Evolutionary conservation across 1,140 invertebrate species (phyloP).

Genomic region (Drosophila aff.): DNA sequence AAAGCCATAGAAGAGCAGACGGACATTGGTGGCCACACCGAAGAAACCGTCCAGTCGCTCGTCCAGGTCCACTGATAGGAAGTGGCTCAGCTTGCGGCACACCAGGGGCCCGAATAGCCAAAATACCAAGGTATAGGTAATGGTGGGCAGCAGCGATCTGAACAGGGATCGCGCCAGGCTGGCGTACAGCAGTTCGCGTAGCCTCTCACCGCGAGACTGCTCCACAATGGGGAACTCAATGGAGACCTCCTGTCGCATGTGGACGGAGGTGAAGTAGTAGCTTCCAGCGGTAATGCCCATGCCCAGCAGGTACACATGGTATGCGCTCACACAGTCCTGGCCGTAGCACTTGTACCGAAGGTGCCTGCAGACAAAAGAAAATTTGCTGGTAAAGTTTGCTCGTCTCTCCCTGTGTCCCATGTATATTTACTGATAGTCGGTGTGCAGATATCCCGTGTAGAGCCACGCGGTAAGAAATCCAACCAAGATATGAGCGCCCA

Average conservation of each 20-base stretch:
- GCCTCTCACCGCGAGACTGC: conserved; percentile 88
- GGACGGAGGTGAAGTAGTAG: conserved; percentile 88
- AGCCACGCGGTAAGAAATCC: conserved; percentile 87
- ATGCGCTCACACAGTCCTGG: conserved; percentile 86
- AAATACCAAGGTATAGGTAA: conserved; percentile 86
- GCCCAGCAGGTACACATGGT: conserved; percentile 88
- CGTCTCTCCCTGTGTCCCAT: background rate
- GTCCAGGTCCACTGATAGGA: conserved; percentile 61
- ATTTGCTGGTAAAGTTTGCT: background rate
- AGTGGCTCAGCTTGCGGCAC: conserved; percentile 39
- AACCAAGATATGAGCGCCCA: conserved; percentile 86
- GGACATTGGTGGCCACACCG: conserved; percentile 49
- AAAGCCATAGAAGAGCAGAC: conserved; percentile 88
- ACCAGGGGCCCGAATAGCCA: conserved; percentile 53
- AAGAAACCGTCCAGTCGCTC: conserved; percentile 61
- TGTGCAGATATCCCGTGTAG: conserved; percentile 86
- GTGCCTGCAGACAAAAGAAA: conserved; percentile 28
- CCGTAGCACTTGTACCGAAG: conserved; percentile 62
- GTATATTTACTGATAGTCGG: conserved; percentile 83
- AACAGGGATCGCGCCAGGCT: conserved; percentile 87
- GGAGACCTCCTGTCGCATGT: conserved; percentile 86
- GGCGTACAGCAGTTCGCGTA: conserved; percentile 87
- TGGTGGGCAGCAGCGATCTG: conserved; percentile 87
- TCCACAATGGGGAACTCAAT: conserved; percentile 89
- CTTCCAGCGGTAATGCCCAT: conserved; percentile 89